Conservation (phyloP, 2,888 invertebrate species). For the Polylopha cassiicola region DNA sequence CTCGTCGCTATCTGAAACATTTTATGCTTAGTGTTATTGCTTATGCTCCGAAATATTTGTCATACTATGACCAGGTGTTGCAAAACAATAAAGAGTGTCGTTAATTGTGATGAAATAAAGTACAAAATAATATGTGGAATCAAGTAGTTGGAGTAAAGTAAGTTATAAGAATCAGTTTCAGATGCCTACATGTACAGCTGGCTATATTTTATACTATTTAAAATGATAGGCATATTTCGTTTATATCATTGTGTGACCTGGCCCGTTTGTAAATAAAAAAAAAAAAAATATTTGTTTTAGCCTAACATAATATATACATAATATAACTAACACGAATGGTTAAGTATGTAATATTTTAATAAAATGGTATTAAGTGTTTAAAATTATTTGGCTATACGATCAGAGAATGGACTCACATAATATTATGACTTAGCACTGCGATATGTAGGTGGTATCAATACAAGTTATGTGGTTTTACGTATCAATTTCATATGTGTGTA, state of each 20-base stretch:
- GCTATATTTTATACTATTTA: too few relatives aligned
- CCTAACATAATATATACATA: too few relatives aligned
- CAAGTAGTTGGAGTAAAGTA: slow-evolving; percentile 58
- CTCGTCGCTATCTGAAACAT: neutral
- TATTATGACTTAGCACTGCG: too few relatives aligned
- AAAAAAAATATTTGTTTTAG: too few relatives aligned
- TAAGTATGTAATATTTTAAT: too few relatives aligned
- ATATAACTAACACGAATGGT: too few relatives aligned
- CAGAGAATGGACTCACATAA: too few relatives aligned
- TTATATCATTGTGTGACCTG: neutral
- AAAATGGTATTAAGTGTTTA: too few relatives aligned
- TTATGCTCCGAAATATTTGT: slow-evolving; percentile 23
- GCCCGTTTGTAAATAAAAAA: too few relatives aligned
- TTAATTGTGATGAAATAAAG: slow-evolving; percentile 21
- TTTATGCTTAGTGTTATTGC: slow-evolving; percentile 3
- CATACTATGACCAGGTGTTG: slow-evolving; percentile 25
- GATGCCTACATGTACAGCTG: too few relatives aligned
- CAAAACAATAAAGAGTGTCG: slow-evolving; percentile 24
- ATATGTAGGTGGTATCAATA: slow-evolving; percentile 7
- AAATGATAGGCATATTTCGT: too few relatives aligned
- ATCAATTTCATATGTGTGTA: slow-evolving; percentile 38
- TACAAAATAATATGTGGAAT: slow-evolving; percentile 50
- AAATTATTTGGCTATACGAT: too few relatives aligned
- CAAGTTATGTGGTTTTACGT: slow-evolving; percentile 36
- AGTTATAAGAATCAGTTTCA: slow-evolving; percentile 25